Percentiles rank a stretch among this genome's conserved stretches.
Evolutionary conservation across 2,797 vertebrate genomes (phyloP).

Genomic region (Acipenser ruthenus): DNA sequence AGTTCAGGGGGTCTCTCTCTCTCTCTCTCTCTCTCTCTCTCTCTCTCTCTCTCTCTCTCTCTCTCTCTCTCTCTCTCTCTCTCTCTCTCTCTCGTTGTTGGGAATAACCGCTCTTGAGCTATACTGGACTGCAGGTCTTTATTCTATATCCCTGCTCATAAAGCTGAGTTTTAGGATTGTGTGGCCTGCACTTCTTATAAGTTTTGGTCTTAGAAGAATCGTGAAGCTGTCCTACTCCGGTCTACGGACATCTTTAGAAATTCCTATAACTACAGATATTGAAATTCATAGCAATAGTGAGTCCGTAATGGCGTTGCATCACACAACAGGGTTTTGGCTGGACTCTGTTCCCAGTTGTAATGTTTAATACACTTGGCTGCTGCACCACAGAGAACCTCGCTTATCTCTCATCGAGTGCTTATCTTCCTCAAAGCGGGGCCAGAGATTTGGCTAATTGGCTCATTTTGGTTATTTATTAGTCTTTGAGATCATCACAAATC

Average conservation of each 20-base stretch:
- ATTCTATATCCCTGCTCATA: too few species aligned
- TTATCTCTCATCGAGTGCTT: slow-evolving; percentile 11
- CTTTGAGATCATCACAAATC: slow-evolving; percentile 12
- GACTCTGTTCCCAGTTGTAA: slow-evolving; percentile 4
- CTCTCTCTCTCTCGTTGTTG: neutral
- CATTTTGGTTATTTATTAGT: slow-evolving; percentile 16
- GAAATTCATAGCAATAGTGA: too few species aligned
- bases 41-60: neutral
- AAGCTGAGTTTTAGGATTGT: too few species aligned
- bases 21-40: slow-evolving; percentile 1
- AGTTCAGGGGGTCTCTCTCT: neutral
- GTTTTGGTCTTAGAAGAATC: too few species aligned
- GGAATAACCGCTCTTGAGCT: neutral
- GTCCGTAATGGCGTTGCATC: too few species aligned
- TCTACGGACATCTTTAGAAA: too few species aligned
- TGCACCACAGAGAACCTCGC: slow-evolving; percentile 22
- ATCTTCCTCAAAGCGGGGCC: slow-evolving; percentile 16
- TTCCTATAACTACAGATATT: too few species aligned
- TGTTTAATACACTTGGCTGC: slow-evolving; percentile 26
- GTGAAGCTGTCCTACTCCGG: too few species aligned
- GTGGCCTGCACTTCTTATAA: too few species aligned
- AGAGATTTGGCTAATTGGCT: slow-evolving; percentile 2
- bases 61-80: neutral
- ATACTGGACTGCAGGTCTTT: too few species aligned
- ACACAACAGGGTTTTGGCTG: slow-evolving; percentile 4